Percentiles rank a stretch among this genome's conserved stretches.
Evolutionary conservation across 1,140 invertebrate species (phyloP).

Genomic region (Hyles vespertilio): DNA sequence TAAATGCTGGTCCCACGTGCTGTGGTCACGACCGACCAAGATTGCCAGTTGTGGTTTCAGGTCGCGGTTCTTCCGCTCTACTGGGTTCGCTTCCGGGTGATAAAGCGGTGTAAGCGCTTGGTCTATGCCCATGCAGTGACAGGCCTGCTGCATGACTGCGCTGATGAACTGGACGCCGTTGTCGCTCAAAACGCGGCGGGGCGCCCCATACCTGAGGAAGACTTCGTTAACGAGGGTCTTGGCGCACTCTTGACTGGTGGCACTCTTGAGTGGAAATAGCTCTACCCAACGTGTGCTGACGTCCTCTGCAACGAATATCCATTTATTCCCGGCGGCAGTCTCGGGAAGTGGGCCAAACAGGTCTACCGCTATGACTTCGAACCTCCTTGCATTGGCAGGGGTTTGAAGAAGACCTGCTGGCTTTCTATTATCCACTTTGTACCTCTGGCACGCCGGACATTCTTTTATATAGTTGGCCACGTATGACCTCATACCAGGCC

Average conservation of each 20-base stretch:
- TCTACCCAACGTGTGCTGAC: slow-evolving; percentile 24
- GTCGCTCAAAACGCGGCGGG: slow-evolving; percentile 32
- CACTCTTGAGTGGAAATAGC: slow-evolving; percentile 26
- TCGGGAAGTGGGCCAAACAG: slow-evolving; percentile 20
- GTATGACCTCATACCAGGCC: slow-evolving; percentile 28
- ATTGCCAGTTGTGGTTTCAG: slow-evolving; percentile 8
- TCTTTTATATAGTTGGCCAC: slow-evolving; percentile 27
- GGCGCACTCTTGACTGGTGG: slow-evolving; percentile 35
- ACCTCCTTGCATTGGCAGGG: slow-evolving; percentile 17
- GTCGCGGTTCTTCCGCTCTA: slow-evolving; percentile 13
- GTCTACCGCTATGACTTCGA: slow-evolving; percentile 38
- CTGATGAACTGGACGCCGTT: slow-evolving; percentile 15
- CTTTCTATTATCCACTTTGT: slow-evolving; percentile 36
- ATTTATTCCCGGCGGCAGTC: slow-evolving; percentile 9
- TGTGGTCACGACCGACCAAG: slow-evolving; percentile 1
- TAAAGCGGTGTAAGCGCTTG: slow-evolving; percentile 8
- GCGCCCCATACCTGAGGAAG: slow-evolving; percentile 28
- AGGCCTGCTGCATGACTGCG: too few relatives aligned
- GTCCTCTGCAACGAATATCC: slow-evolving; percentile 17
- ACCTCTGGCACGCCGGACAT: slow-evolving; percentile 31
- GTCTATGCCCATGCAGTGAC: background rate
- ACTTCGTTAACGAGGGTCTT: slow-evolving; percentile 16
- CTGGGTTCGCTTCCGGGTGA: slow-evolving; percentile 12
- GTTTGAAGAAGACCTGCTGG: slow-evolving; percentile 34
- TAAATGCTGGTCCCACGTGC: slow-evolving; percentile 1